These are phyloP conservation scores for Numida meleagris DNA, from an alignment of 2,113 vertebrate genomes.

Conservation along the genomic window DNA sequence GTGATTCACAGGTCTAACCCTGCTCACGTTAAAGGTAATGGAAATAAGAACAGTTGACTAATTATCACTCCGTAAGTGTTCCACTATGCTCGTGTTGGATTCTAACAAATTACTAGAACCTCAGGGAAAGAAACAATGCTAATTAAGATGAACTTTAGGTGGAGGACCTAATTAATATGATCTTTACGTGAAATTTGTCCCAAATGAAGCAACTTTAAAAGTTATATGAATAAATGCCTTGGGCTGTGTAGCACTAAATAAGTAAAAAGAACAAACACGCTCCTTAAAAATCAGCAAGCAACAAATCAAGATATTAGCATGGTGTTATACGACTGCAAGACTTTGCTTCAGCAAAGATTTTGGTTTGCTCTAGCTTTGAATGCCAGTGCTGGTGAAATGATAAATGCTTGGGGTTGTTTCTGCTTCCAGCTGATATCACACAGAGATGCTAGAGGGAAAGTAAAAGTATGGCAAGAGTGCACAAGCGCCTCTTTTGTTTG, in stretches of 20 bases:
- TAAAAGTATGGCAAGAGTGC: neutral
- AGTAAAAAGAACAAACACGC: constrained; percentile 17
- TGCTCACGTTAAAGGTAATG: neutral
- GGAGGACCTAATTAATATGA: constrained; percentile 89
- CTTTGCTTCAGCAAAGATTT: neutral
- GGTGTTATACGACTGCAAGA: neutral
- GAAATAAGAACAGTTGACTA: constrained; percentile 13
- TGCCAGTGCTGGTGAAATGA: neutral
- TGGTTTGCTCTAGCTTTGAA: neutral
- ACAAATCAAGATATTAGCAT: neutral
- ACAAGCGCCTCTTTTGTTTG: neutral
- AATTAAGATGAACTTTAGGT: constrained; percentile 96
- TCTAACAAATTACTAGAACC: constrained; percentile 69
- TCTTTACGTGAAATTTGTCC: constrained; percentile 85
- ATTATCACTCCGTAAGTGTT: neutral
- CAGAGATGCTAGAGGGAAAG: neutral
- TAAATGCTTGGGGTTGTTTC: neutral
- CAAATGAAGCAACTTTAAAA: constrained; percentile 86
- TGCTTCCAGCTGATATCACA: neutral
- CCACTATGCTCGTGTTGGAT: constrained; percentile 22
- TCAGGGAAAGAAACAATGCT: constrained; percentile 81
- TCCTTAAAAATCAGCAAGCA: neutral
- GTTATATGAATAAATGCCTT: constrained; percentile 69
- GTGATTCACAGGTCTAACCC: constrained; percentile 10
- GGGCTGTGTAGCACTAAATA: constrained; percentile 42